Percentiles rank a stretch among this genome's conserved stretches.
Conservation (phyloP, 2,888 invertebrate genomes). For the Leucophenga montana region DNA sequence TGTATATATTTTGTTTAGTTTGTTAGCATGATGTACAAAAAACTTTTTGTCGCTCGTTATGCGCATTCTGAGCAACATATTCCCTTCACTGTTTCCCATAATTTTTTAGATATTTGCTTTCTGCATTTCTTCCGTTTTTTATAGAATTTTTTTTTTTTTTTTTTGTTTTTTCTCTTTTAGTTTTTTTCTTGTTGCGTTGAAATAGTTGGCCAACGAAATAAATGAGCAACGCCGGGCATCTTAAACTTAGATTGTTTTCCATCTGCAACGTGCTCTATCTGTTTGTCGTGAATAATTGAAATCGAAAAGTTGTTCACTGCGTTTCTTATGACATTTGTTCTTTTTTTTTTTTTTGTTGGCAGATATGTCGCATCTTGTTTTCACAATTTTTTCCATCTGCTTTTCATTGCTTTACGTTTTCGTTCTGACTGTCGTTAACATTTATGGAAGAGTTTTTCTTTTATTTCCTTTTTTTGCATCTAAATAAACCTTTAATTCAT, state of each 20-base stretch:
- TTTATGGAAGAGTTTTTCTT: background rate
- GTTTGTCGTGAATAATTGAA: too few species aligned
- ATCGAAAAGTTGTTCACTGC: background rate
- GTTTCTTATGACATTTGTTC: background rate
- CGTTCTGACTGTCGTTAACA: background rate
- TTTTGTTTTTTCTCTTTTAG: background rate
- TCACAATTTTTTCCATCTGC: background rate
- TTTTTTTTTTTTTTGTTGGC: background rate
- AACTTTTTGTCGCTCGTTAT: constrained; percentile 7
- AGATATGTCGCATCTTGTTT: background rate
- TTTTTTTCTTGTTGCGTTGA: background rate
- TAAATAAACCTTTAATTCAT: background rate
- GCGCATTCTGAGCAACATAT: background rate
- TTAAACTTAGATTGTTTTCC: background rate
- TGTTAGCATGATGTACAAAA: background rate
- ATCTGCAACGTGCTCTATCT: background rate
- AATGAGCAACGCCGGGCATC: constrained; percentile 3
- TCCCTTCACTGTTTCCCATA: background rate
- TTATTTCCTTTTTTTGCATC: background rate
- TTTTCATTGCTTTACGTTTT: background rate
- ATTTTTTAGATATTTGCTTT: too few species aligned
- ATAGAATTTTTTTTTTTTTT: background rate
- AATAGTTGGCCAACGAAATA: background rate
- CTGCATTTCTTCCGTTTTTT: background rate
- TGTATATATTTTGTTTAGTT: background rate